phyloP scores from a whole-genome alignment of 2,888 invertebrate species.

The Drosophila robusta region DNA sequence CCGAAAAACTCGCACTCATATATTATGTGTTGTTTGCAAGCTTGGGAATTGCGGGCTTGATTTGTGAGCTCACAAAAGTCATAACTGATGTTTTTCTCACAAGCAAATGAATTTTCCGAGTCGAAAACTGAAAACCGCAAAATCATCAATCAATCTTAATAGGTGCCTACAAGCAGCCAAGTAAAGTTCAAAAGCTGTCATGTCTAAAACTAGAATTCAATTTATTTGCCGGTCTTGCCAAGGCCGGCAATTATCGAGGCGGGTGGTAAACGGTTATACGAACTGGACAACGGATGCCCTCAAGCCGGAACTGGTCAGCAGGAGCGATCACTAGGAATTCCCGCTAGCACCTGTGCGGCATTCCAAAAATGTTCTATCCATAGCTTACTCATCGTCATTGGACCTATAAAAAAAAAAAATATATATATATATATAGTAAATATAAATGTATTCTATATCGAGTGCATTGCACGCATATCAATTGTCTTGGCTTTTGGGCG shows the following conservation, averaged over 20 bases:
- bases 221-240: background rate
- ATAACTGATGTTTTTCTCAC: background rate
- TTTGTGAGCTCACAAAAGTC: constrained; percentile 4
- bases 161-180: constrained; percentile 3
- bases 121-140: constrained; percentile 21
- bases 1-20: constrained; percentile 1
- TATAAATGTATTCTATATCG: constrained; percentile 24
- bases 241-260: background rate
- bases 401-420: constrained; percentile 3
- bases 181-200: background rate
- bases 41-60: background rate
- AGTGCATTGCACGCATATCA: constrained; percentile 60
- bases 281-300: background rate
- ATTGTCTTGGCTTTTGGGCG: constrained; percentile 12
- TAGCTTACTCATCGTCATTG: constrained; percentile 47
- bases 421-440: background rate
- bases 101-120: constrained; percentile 8
- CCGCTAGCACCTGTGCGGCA: constrained; percentile 37
- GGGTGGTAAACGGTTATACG: background rate
- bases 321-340: constrained; percentile 30
- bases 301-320: constrained; percentile 46
- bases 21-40: background rate
- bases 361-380: constrained; percentile 36
- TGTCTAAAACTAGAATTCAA: background rate
- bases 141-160: constrained; percentile 14